Evolutionary conservation across 2,113 vertebrate species (phyloP).

Genomic region (Colinus virginianus): DNA sequence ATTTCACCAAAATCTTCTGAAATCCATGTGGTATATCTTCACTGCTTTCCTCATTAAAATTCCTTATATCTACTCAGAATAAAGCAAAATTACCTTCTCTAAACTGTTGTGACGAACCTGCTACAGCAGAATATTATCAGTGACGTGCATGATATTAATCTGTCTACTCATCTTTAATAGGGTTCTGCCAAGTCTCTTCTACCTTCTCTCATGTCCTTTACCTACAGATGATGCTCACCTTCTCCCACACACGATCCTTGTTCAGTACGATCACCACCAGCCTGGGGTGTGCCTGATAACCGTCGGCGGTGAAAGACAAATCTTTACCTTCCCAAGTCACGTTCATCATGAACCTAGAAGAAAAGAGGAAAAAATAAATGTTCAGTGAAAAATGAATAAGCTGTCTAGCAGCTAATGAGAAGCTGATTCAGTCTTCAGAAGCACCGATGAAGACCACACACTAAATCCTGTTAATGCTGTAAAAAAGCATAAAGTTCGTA

Average conservation of each 20-base stretch:
- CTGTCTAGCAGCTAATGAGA: conserved; percentile 52
- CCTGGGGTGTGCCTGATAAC: conserved; percentile 94
- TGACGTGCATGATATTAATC: rapidly evolving
- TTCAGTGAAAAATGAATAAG: conserved; percentile 67
- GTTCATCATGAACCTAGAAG: conserved; percentile 96
- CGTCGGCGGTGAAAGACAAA: conserved; percentile 96
- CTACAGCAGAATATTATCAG: not conserved
- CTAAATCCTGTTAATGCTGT: not conserved
- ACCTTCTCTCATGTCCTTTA: rapidly evolving
- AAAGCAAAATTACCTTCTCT: not conserved
- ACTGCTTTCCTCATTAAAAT: not conserved
- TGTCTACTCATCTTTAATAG: not conserved
- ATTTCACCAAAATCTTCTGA: not conserved
- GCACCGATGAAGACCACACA: not conserved
- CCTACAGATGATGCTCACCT: conserved; percentile 79
- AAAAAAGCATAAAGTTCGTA: not conserved
- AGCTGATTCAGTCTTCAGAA: not conserved
- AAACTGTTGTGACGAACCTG: not conserved
- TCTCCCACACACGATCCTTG: conserved; percentile 96
- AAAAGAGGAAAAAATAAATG: conserved; percentile 52
- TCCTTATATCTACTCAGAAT: not conserved
- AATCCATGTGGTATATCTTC: not conserved
- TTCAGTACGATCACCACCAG: conserved; percentile 97
- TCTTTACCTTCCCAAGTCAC: conserved; percentile 97
- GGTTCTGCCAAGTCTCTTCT: not conserved